Evolutionary conservation across 2,113 vertebrate species (phyloP), one percentile per base, ranked within the genome.

Genomic region (Prunella himalayana): DNA sequence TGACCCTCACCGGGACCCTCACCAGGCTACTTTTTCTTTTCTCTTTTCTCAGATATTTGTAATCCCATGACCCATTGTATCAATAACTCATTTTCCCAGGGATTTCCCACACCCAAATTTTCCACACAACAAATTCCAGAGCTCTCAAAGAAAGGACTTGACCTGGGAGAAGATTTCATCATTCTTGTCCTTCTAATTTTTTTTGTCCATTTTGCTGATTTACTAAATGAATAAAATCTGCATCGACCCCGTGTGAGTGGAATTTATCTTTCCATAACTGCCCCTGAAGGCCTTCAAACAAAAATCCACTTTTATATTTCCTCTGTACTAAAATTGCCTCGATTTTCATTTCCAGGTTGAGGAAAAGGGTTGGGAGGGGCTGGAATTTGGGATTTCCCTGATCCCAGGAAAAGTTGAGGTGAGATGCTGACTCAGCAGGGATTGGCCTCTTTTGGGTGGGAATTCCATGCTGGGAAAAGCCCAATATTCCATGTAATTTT

Each of bases 51-150:
- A 50, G 49, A 50, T 11, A 33, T 54, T 72, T 27, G 4, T 7
- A 27, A 11, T 54, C 25, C 37, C 4, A 1, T 8, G 4, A 25
- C 13, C 7, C 22, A 0, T 54, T 25, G 13, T 11, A 7, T 44
- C 7, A 14, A 44, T 2, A n/a, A 21, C 7, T 20, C 5, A 0
- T 56, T 56, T n/a, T 9, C 31, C 31, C 31, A 20, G 13, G 5
- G 20, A 21, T 56, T 72, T 54, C 14, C 68, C 51, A 15, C 17
- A 5, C 22, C 5, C 2, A 3, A 5, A 25, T 31, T 71, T 71
- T 17, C 28, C 68, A 7, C n/a, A 14, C 44, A 10, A 19, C 11
- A 35, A 70, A 17, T 15, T 51, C 50, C 50, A 51, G 27, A 30
- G 15, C 15, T 33, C 15, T 7, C 24, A 31, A 24, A 31, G 11